phyloP scores from a whole-genome alignment of 2,797 vertebrate species.

The Pangasius krempfi region DNA sequence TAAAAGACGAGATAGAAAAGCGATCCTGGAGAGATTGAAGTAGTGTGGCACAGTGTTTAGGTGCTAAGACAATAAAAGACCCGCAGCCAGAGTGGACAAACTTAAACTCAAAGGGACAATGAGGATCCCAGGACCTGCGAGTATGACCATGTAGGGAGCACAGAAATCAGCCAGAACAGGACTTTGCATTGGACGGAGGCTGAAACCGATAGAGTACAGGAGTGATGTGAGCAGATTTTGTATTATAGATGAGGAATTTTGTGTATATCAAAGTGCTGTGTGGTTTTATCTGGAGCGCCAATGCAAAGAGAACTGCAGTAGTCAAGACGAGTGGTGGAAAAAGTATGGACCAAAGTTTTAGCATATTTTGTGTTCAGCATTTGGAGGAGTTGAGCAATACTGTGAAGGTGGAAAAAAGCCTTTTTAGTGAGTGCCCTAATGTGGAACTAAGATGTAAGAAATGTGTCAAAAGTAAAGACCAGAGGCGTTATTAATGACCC shows the following conservation, averaged over 20 bases:
- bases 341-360: neutral
- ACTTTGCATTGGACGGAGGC: neutral
- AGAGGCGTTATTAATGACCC: neutral
- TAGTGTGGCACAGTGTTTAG: neutral
- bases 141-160: neutral
- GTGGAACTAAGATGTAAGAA: neutral
- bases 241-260: neutral
- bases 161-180: neutral
- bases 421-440: neutral
- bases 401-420: neutral
- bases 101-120: neutral
- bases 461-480: neutral
- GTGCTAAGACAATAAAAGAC: neutral
- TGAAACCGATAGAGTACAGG: neutral
- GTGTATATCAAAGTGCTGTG: neutral
- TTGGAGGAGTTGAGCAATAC: neutral
- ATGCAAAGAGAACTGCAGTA: neutral
- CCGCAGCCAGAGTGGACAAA: neutral
- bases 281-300: neutral
- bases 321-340: neutral
- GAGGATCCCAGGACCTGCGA: neutral
- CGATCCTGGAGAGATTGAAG: too few relatives aligned
- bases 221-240: neutral
- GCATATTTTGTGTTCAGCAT: neutral
- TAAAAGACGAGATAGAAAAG: neutral